These are phyloP conservation scores for Aradophagus sp. DNA, from an alignment of 1,140 invertebrate genomes.

Conservation along the genomic window DNA sequence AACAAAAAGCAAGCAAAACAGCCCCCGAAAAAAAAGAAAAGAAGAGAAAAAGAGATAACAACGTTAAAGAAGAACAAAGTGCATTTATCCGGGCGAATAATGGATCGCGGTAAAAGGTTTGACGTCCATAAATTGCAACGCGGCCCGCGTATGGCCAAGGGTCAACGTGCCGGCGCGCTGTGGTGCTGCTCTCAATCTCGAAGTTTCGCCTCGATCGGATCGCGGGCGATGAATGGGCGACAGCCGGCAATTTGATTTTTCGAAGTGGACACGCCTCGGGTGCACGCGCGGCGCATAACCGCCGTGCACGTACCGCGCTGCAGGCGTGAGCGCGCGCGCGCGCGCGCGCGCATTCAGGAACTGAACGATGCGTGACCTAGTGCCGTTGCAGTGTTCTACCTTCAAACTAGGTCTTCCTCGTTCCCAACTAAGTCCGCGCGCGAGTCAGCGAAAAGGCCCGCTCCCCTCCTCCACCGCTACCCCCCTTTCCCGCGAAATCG, in stretches of 20 bases:
- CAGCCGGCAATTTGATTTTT: slow-evolving; percentile 39
- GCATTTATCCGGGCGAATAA: slow-evolving; percentile 18
- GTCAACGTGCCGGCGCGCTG: slow-evolving; percentile 35
- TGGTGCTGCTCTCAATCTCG: slow-evolving; percentile 41
- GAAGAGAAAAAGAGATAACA: no score
- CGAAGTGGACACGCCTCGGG: slow-evolving; percentile 38
- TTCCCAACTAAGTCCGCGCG: slow-evolving; percentile 68
- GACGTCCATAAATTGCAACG: slow-evolving; percentile 35
- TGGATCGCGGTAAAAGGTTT: slow-evolving; percentile 35
- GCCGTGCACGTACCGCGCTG: slow-evolving; percentile 31
- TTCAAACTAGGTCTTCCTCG: slow-evolving; percentile 74
- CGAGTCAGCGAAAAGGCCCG: slow-evolving; percentile 58
- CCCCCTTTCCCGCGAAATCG: slow-evolving; percentile 53
- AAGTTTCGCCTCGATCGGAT: slow-evolving; percentile 38
- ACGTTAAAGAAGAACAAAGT: no score
- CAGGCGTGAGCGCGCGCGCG: slow-evolving; percentile 32
- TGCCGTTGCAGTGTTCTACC: slow-evolving; percentile 73
- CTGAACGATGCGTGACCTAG: slow-evolving; percentile 74
- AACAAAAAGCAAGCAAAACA: no score
- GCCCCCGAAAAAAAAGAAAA: slow-evolving; percentile 6
- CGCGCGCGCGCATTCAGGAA: slow-evolving; percentile 66
- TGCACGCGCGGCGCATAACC: slow-evolving; percentile 31
- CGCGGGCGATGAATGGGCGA: slow-evolving; percentile 19
- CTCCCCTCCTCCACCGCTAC: slow-evolving; percentile 53
- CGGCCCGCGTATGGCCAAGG: slow-evolving; percentile 25